Evolutionary conservation across 2,888 invertebrate genomes (phyloP).

Genomic region (Beris chalybata): DNA sequence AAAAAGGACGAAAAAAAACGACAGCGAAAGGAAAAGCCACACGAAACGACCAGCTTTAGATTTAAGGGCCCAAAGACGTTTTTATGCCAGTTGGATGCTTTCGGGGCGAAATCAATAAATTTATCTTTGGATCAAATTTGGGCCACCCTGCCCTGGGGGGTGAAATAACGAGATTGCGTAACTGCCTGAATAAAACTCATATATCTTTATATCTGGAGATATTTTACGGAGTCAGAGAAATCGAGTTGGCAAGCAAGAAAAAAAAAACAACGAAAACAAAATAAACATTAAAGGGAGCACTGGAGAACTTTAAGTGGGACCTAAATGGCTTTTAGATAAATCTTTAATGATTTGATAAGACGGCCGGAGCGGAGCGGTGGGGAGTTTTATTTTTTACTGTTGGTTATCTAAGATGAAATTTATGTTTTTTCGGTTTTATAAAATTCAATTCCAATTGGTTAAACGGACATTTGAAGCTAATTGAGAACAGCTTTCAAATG

Average conservation of each 20-base stretch:
- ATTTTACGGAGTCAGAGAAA: too few species aligned
- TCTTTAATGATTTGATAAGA: constrained; percentile 29
- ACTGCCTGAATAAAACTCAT: constrained; percentile 20
- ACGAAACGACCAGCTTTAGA: constrained; percentile 13
- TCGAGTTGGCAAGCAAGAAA: too few species aligned
- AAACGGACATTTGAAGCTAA: too few species aligned
- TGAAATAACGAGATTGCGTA: constrained; percentile 32
- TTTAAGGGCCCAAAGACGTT: constrained; percentile 20
- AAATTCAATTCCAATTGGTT: too few species aligned
- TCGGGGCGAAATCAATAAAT: constrained; percentile 39
- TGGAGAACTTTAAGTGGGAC: constrained; percentile 21
- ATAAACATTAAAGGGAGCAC: constrained; percentile 1
- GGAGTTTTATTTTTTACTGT: too few species aligned
- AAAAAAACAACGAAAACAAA: too few species aligned
- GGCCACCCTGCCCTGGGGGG: constrained; percentile 34
- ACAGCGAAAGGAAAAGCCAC: neutral
- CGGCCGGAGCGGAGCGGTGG: too few species aligned
- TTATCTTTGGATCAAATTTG: constrained; percentile 40
- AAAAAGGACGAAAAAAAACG: too few species aligned
- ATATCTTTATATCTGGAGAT: neutral
- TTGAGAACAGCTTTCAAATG: too few species aligned
- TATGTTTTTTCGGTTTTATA: too few species aligned
- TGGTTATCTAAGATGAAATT: too few species aligned
- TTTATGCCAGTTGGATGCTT: constrained; percentile 26
- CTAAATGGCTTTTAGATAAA: constrained; percentile 26